Percentiles rank a stretch among this genome's conserved stretches.
phyloP scores from a whole-genome alignment of 2,797 vertebrate species.

The Rachycentron canadum region DNA sequence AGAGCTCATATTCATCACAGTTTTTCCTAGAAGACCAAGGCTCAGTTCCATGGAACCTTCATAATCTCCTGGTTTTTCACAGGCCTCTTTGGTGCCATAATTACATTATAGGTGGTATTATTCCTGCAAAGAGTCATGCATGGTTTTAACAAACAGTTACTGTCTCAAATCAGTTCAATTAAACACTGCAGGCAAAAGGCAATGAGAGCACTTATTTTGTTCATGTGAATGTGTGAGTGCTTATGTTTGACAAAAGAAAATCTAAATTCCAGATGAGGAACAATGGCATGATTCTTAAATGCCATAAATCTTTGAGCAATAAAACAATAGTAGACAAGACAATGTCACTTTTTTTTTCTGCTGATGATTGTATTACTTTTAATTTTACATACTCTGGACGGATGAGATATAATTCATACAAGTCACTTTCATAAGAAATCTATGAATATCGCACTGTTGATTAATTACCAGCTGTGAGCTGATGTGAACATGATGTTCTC shows the following conservation, averaged over 20 bases:
- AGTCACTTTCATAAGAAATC: neutral
- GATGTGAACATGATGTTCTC: constrained; percentile 1
- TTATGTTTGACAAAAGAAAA: neutral
- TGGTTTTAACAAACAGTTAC: constrained; percentile 33
- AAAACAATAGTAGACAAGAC: neutral
- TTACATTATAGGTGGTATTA: constrained; percentile 35
- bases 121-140: constrained; percentile 13
- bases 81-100: constrained; percentile 15
- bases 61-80: neutral
- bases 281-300: constrained; percentile 4
- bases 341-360: neutral
- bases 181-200: neutral
- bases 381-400: neutral
- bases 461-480: neutral
- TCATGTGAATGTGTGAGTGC: neutral
- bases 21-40: constrained; percentile 29
- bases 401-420: neutral
- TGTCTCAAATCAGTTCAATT: constrained; percentile 29
- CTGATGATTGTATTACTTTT: neutral
- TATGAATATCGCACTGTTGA: neutral
- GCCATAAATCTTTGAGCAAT: neutral
- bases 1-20: neutral
- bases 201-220: constrained; percentile 2
- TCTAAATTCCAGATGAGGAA: neutral
- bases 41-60: neutral